These are phyloP conservation scores for Anolis apletophallus DNA, from an alignment of 2,797 vertebrate genomes.

Conservation along the genomic window DNA sequence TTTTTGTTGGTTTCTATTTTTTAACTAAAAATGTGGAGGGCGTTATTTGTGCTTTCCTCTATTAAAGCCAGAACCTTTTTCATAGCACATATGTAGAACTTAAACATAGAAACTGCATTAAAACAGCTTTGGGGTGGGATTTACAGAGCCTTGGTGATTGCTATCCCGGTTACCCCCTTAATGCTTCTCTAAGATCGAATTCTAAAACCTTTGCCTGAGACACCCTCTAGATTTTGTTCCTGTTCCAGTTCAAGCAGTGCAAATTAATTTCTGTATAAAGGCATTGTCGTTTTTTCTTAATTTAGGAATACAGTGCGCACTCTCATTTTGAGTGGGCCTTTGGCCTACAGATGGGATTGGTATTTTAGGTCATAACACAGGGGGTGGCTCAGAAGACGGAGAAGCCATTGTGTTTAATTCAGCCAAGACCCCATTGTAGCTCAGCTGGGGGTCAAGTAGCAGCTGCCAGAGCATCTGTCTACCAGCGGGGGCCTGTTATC, in stretches of 20 bases:
- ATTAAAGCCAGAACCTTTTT: background rate
- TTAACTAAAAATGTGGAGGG: background rate
- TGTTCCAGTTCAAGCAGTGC: conserved; percentile 1
- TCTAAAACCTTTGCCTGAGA: background rate
- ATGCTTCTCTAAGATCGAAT: background rate
- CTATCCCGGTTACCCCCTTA: background rate
- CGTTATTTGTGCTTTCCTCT: background rate
- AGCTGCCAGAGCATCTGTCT: conserved; percentile 44
- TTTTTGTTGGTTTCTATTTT: background rate
- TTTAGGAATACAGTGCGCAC: background rate
- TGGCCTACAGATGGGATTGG: conserved; percentile 22
- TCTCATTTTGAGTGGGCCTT: conserved; percentile 9
- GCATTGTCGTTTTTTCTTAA: background rate
- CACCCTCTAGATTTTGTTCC: background rate
- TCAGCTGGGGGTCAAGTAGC: conserved; percentile 19
- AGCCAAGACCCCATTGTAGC: conserved; percentile 14
- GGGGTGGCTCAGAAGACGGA: conserved; percentile 14
- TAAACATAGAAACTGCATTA: background rate
- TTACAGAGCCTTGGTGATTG: background rate
- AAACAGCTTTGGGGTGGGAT: background rate
- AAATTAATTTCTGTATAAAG: background rate
- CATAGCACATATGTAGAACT: background rate
- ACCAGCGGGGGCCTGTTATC: conserved; percentile 38
- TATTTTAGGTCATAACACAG: conserved; percentile 25
- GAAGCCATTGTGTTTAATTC: conserved; percentile 25